Evolutionary conservation across 1,140 invertebrate species (phyloP).

Genomic region (Drosophila obscura): DNA sequence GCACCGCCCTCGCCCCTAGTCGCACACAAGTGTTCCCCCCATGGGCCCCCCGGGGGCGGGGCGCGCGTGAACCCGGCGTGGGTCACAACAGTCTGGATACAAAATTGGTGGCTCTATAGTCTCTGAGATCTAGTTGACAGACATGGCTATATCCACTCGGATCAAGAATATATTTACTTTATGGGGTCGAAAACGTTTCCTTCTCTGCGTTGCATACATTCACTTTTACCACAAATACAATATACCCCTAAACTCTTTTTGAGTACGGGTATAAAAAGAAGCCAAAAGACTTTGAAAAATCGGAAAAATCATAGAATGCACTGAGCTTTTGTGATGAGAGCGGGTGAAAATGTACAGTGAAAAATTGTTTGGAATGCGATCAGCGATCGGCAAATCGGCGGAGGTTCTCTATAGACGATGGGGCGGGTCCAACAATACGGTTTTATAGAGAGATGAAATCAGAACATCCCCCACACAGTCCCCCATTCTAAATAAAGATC

Average conservation of each 20-base stretch:
- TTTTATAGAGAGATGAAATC: conserved; percentile 44
- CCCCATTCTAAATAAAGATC: conserved; percentile 48
- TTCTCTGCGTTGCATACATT: no score
- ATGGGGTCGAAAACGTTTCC: no score
- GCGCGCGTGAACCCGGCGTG: no score
- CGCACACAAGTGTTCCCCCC: no score
- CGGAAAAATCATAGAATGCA: background rate
- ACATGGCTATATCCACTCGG: no score
- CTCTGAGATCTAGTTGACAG: no score
- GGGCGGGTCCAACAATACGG: conserved; percentile 35
- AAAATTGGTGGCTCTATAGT: no score
- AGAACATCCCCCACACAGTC: conserved; percentile 20
- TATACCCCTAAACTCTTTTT: background rate
- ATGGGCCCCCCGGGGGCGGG: no score
- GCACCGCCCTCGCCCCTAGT: no score
- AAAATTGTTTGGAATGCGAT: conserved; percentile 37
- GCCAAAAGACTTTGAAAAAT: background rate
- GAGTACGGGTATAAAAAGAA: background rate
- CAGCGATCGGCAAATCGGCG: conserved; percentile 4
- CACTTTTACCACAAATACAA: background rate
- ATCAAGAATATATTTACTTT: no score
- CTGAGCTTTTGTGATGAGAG: background rate
- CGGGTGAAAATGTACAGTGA: conserved; percentile 21
- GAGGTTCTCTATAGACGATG: conserved; percentile 3
- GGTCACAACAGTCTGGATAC: no score